A percentile compares a stretch with the other conserved stretches of the same genome.
Conservation (phyloP, 2,113 vertebrate genomes). For the Lipotes vexillifer region DNA sequence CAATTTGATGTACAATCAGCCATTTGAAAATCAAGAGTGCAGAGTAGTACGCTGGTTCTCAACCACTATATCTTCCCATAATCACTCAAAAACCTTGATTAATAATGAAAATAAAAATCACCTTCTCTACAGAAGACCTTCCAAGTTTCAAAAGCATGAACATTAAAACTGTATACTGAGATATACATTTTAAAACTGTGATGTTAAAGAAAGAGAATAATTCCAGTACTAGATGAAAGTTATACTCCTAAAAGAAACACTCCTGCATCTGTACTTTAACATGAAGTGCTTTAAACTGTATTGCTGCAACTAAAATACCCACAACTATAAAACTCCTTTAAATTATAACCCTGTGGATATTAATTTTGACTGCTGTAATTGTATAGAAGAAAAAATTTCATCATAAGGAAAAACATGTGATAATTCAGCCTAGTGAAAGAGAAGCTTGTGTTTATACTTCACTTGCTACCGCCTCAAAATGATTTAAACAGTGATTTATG, state of each 20-base stretch:
- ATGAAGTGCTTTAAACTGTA: neutral
- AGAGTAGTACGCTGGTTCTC: neutral
- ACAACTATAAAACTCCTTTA: neutral
- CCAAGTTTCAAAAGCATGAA: neutral
- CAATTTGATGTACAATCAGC: neutral
- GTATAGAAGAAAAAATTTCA: neutral
- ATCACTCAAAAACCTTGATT: neutral
- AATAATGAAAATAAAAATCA: neutral
- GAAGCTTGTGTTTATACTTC: neutral
- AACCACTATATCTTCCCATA: fast-evolving
- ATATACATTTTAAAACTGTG: neutral
- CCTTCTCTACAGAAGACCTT: neutral
- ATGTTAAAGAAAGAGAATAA: neutral
- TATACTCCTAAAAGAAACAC: neutral
- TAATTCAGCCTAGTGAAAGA: neutral
- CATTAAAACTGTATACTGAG: neutral
- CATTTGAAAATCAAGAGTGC: neutral
- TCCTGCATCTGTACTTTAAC: neutral
- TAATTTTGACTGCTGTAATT: neutral
- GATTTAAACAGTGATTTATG: neutral
- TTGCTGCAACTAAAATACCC: neutral
- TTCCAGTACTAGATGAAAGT: neutral
- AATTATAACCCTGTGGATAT: neutral
- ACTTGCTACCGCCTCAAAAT: neutral
- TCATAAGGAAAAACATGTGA: neutral